A percentile compares a stretch with the other conserved stretches of the same genome.
Conservation (phyloP, 2,888 invertebrate species). For the Blera fallax region DNA sequence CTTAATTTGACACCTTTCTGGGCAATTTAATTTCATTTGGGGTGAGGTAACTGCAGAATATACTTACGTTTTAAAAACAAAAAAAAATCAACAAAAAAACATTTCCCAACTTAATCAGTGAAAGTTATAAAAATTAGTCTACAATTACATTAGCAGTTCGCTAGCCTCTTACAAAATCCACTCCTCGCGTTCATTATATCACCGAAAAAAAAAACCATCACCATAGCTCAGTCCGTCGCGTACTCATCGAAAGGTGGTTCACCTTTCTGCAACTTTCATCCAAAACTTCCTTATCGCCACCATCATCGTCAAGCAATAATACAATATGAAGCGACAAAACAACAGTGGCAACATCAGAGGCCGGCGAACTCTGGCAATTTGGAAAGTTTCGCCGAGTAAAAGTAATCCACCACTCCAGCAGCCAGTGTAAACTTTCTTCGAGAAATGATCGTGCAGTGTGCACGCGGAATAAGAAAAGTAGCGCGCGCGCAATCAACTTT, state of each 20-base stretch:
- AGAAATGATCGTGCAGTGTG: slow-evolving; percentile 39
- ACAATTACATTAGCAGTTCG: slow-evolving; percentile 56
- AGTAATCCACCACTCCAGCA: slow-evolving; percentile 22
- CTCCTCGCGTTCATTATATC: slow-evolving; percentile 55
- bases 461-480: slow-evolving; percentile 51
- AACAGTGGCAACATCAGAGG: slow-evolving; percentile 14
- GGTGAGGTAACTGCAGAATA: slow-evolving; percentile 9
- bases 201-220: slow-evolving; percentile 38
- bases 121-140: slow-evolving; percentile 62
- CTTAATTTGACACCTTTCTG: slow-evolving; percentile 12
- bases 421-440: slow-evolving; percentile 55
- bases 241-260: slow-evolving; percentile 47
- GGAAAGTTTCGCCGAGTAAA: slow-evolving; percentile 63
- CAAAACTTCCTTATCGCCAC: slow-evolving; percentile 58
- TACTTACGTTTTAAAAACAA: background rate
- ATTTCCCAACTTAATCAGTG: slow-evolving; percentile 64
- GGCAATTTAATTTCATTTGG: slow-evolving; percentile 13
- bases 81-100: background rate
- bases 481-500: slow-evolving; percentile 55
- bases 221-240: background rate
- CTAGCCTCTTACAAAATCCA: slow-evolving; percentile 62
- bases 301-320: slow-evolving; percentile 11
- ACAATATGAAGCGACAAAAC: slow-evolving; percentile 11
- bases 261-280: slow-evolving; percentile 69
- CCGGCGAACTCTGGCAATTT: slow-evolving; percentile 54